phyloP scores from a whole-genome alignment of 2,888 invertebrate species.

The Drosophila antonietae region DNA sequence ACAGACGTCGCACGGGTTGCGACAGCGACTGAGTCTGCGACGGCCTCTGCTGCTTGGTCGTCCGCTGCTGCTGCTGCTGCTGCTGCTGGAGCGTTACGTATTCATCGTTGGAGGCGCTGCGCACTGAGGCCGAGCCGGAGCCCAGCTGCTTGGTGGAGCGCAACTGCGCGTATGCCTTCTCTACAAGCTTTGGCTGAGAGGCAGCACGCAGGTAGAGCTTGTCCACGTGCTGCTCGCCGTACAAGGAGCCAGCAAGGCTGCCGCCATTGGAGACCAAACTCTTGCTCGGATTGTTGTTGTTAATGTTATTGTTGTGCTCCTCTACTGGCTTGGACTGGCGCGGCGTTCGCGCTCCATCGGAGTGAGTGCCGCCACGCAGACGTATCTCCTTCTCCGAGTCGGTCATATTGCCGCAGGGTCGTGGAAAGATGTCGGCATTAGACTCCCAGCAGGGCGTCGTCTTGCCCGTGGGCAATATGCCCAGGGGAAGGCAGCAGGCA shows the following conservation, averaged over 20 bases:
- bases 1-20: constrained; percentile 49
- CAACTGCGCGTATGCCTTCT: constrained; percentile 84
- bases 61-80: constrained; percentile 40
- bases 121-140: constrained; percentile 53
- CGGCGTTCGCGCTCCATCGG: constrained; percentile 88
- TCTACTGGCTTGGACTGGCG: constrained; percentile 75
- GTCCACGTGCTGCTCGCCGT: constrained; percentile 91
- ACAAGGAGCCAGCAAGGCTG: constrained; percentile 77
- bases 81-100: constrained; percentile 79
- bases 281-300: constrained; percentile 64
- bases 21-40: constrained; percentile 50
- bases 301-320: constrained; percentile 45
- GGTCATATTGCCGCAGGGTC: constrained; percentile 92
- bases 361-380: constrained; percentile 87
- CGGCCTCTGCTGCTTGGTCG: constrained; percentile 49
- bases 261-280: constrained; percentile 27
- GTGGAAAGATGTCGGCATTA: constrained; percentile 92
- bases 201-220: constrained; percentile 88
- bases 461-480: constrained; percentile 88
- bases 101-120: constrained; percentile 79
- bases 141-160: constrained; percentile 79
- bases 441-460: constrained; percentile 92
- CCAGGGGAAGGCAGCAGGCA: constrained; percentile 91
- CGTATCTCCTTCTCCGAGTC: constrained; percentile 90
- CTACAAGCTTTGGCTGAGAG: constrained; percentile 85